Evolutionary conservation across 2,113 vertebrate species (phyloP).

Genomic region (Calidris pygmaea): DNA sequence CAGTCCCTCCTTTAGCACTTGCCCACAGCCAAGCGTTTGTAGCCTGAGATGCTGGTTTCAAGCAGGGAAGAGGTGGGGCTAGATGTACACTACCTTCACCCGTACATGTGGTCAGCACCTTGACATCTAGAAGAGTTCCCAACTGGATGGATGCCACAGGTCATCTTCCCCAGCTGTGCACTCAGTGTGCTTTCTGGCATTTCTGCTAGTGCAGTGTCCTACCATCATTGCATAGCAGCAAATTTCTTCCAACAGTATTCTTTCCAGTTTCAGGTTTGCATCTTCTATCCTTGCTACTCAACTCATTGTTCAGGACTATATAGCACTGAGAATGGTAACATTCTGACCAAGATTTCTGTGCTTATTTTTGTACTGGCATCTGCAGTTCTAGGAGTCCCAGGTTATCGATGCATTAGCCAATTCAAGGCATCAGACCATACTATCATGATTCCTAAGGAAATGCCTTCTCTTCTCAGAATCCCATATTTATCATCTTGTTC

Average conservation of each 20-base stretch:
- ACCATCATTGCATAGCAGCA: not conserved
- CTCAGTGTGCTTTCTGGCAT: not conserved
- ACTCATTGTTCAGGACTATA: not conserved
- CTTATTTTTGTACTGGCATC: not conserved
- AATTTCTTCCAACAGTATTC: not conserved
- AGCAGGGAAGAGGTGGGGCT: not conserved
- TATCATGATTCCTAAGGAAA: not conserved
- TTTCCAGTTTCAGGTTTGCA: not conserved
- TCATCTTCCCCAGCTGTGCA: not conserved
- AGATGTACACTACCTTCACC: not conserved
- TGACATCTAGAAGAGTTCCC: not conserved
- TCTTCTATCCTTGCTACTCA: not conserved
- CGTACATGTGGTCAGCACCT: not conserved
- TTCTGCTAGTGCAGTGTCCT: not conserved
- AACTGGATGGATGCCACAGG: not conserved
- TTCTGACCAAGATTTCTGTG: not conserved
- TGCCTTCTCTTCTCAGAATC: not conserved
- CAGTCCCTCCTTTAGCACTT: not conserved
- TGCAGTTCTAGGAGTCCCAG: not conserved
- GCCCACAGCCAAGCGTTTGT: not conserved
- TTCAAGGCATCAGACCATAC: not conserved
- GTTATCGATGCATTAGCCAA: not conserved
- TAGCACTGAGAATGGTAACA: not conserved
- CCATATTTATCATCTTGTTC: not conserved
- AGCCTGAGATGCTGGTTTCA: not conserved